Evolutionary conservation across 2,888 invertebrate species (phyloP).

Genomic region (Corythucha ciliata): DNA sequence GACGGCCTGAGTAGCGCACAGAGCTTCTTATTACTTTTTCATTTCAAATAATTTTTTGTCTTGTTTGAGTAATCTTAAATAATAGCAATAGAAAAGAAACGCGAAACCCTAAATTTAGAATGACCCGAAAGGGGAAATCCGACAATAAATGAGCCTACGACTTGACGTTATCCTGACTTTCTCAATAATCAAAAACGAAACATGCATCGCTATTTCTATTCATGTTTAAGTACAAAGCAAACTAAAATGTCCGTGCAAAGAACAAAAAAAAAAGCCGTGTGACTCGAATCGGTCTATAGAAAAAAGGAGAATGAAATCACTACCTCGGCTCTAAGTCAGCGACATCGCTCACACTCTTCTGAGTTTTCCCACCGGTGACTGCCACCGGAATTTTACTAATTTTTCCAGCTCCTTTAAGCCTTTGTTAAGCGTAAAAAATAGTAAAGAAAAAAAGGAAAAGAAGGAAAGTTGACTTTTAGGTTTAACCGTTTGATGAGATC

Average conservation of each 20-base stretch:
- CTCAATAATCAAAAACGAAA: neutral
- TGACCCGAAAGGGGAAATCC: too few relatives aligned
- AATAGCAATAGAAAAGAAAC: too few relatives aligned
- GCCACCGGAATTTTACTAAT: conserved; percentile 58
- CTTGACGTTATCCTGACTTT: too few relatives aligned
- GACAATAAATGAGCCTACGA: too few relatives aligned
- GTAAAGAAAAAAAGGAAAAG: conserved; percentile 13
- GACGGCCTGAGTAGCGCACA: too few relatives aligned
- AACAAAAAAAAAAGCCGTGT: neutral
- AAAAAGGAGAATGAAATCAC: conserved; percentile 15
- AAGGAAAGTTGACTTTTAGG: neutral
- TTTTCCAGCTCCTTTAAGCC: conserved; percentile 30
- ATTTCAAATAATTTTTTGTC: too few relatives aligned
- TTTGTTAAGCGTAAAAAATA: neutral
- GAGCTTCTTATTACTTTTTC: too few relatives aligned
- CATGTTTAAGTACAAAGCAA: neutral
- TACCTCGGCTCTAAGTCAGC: conserved; percentile 39
- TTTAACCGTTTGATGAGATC: conserved; percentile 10
- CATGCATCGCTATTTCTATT: neutral
- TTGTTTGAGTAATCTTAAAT: too few relatives aligned
- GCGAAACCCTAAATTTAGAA: too few relatives aligned
- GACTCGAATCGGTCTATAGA: neutral
- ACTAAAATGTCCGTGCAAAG: neutral
- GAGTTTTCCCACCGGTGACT: conserved; percentile 49
- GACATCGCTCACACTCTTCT: conserved; percentile 52